Percentiles rank a stretch among this genome's conserved stretches.
These are phyloP conservation scores for Eilema sororculum DNA, from an alignment of 2,888 invertebrate species.

Conservation along the genomic window DNA sequence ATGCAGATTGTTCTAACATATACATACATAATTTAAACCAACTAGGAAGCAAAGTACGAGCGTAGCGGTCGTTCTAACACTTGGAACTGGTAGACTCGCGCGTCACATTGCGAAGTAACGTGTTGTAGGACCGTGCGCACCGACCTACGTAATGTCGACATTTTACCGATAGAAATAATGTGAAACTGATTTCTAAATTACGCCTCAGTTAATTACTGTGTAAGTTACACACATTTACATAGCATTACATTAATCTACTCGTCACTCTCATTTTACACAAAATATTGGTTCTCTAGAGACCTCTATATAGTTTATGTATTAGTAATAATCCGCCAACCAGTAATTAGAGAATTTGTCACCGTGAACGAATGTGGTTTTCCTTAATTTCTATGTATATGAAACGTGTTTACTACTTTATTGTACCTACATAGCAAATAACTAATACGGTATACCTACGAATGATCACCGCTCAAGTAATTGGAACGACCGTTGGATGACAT, in stretches of 20 bases:
- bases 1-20: conserved; percentile 72
- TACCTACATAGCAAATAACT: conserved; percentile 33
- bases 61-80: conserved; percentile 48
- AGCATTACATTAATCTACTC: conserved; percentile 13
- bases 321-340: conserved; percentile 24
- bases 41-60: conserved; percentile 69
- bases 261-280: conserved; percentile 40
- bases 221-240: conserved; percentile 38
- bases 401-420: conserved; percentile 32
- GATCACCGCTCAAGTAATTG: conserved; percentile 67
- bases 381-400: conserved; percentile 28
- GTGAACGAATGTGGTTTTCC: conserved; percentile 14
- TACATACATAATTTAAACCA: conserved; percentile 65
- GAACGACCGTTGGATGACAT: conserved; percentile 82
- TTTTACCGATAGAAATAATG: conserved; percentile 46
- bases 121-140: conserved; percentile 20
- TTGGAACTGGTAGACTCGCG: conserved; percentile 56
- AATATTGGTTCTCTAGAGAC: conserved; percentile 26
- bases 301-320: conserved; percentile 31
- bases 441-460: conserved; percentile 47
- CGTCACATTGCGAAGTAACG: conserved; percentile 57
- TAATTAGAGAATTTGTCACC: conserved; percentile 32
- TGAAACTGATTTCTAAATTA: conserved; percentile 31
- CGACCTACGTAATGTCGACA: conserved; percentile 52
- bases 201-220: conserved; percentile 29